These are phyloP conservation scores for Aplysia californica DNA, from an alignment of 1,140 invertebrate genomes.

Conservation along the genomic window DNA sequence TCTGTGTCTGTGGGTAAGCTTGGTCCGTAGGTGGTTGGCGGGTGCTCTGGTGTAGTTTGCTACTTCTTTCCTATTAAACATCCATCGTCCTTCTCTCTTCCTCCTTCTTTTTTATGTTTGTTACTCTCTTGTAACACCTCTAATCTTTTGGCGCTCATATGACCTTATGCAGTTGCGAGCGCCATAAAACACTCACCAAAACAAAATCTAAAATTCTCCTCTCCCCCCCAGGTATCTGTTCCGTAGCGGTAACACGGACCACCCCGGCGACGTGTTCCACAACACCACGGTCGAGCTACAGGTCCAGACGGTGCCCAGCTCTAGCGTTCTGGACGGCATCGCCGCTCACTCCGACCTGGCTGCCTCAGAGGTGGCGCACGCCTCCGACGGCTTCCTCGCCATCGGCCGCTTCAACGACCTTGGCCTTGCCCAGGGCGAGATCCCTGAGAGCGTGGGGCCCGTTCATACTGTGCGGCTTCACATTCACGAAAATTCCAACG, in stretches of 20 bases:
- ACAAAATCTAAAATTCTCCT: too few relatives aligned
- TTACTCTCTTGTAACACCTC: too few relatives aligned
- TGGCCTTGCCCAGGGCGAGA: constrained; percentile 42
- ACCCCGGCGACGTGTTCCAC: constrained; percentile 90
- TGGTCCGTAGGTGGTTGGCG: too few relatives aligned
- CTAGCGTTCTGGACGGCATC: not conserved
- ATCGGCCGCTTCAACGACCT: constrained; percentile 46
- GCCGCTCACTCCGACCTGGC: constrained; percentile 1
- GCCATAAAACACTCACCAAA: too few relatives aligned
- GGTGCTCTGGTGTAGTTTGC: too few relatives aligned
- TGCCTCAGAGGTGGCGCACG: constrained; percentile 21
- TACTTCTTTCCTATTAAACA: too few relatives aligned
- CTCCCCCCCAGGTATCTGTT: constrained; percentile 80
- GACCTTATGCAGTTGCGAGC: too few relatives aligned
- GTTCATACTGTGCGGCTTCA: constrained; percentile 42
- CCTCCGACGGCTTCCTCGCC: constrained; percentile 37
- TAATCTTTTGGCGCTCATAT: too few relatives aligned
- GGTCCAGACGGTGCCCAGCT: constrained; percentile 62
- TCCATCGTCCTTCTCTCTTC: too few relatives aligned
- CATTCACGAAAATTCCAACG: constrained; percentile 41
- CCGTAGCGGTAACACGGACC: constrained; percentile 91
- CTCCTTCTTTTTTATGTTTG: too few relatives aligned
- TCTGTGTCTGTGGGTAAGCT: too few relatives aligned
- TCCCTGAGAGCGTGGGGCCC: constrained; percentile 37
- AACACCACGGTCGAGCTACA: constrained; percentile 90